phyloP scores from a whole-genome alignment of 2,888 invertebrate genomes.

The Xestia c-nigrum region DNA sequence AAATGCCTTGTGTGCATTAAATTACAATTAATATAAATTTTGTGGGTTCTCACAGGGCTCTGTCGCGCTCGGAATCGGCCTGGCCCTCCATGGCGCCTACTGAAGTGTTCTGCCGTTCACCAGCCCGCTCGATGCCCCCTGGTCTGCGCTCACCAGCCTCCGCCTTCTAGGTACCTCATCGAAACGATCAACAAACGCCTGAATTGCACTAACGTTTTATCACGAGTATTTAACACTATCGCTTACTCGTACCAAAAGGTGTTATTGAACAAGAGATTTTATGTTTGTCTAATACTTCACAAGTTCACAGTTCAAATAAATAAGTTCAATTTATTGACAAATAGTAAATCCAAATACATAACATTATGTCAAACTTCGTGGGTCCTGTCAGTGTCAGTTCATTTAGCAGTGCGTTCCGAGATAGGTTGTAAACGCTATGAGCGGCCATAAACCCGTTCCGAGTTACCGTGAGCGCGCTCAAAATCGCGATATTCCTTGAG shows the following conservation, averaged over 20 bases:
- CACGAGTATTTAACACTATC: slow-evolving; percentile 12
- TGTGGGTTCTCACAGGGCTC: slow-evolving; percentile 62
- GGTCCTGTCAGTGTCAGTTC: slow-evolving; percentile 2
- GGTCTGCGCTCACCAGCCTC: slow-evolving; percentile 13
- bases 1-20: background rate
- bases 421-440: too few relatives aligned
- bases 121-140: background rate
- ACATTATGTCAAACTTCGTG: slow-evolving; percentile 18
- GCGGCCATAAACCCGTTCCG: too few relatives aligned
- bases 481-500: too few relatives aligned
- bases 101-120: background rate
- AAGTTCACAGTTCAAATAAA: background rate
- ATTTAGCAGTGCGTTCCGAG: too few relatives aligned
- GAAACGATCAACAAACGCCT: slow-evolving; percentile 16
- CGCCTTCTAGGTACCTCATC: slow-evolving; percentile 26
- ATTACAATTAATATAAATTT: too few relatives aligned
- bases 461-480: too few relatives aligned
- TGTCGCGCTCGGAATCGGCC: slow-evolving; percentile 71
- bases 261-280: slow-evolving; percentile 5
- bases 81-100: slow-evolving; percentile 70
- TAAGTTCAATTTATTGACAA: slow-evolving; percentile 29
- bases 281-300: background rate
- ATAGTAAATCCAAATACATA: background rate
- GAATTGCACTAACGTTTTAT: background rate
- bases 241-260: slow-evolving; percentile 10